Evolutionary conservation across 2,888 invertebrate species (phyloP).

Genomic region (Muschampia plurimacula): DNA sequence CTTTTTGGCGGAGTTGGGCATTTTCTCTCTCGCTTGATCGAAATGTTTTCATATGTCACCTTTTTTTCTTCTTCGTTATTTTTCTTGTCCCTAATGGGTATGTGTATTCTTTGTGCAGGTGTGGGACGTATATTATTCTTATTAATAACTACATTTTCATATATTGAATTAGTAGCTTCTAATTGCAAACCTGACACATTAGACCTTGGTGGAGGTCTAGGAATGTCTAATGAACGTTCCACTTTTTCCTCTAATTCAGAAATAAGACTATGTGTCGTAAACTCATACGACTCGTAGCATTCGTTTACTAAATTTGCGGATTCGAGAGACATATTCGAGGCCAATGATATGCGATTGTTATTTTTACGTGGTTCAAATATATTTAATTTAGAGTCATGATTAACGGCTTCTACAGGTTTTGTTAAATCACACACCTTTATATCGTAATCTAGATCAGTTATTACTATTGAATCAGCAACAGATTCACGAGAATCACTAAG

Average conservation of each 20-base stretch:
- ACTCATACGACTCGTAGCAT: constrained; percentile 77
- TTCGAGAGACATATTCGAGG: constrained; percentile 60
- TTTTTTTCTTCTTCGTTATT: constrained; percentile 56
- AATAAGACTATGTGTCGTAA: constrained; percentile 47
- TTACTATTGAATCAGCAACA: constrained; percentile 58
- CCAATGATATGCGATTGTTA: constrained; percentile 55
- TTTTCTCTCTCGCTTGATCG: constrained; percentile 56
- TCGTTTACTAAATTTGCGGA: constrained; percentile 72
- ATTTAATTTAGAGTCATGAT: constrained; percentile 58
- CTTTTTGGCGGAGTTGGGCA: constrained; percentile 66
- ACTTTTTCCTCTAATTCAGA: constrained; percentile 40
- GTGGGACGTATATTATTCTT: constrained; percentile 59
- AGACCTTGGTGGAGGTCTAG: constrained; percentile 69
- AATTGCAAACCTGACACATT: constrained; percentile 47
- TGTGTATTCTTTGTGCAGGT: constrained; percentile 71
- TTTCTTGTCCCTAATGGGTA: constrained; percentile 58
- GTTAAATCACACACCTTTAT: constrained; percentile 47
- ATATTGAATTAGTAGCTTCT: constrained; percentile 60
- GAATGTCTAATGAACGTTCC: constrained; percentile 49
- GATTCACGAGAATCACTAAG: constrained; percentile 70
- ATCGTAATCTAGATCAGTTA: constrained; percentile 58
- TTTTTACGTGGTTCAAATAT: constrained; percentile 71
- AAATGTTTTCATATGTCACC: constrained; percentile 72
- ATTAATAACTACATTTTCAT: constrained; percentile 67
- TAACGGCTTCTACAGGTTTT: constrained; percentile 60